Base-by-base conservation (phyloP, 23 tunicate genomes). In the Trididemnum nubilum region DNA sequence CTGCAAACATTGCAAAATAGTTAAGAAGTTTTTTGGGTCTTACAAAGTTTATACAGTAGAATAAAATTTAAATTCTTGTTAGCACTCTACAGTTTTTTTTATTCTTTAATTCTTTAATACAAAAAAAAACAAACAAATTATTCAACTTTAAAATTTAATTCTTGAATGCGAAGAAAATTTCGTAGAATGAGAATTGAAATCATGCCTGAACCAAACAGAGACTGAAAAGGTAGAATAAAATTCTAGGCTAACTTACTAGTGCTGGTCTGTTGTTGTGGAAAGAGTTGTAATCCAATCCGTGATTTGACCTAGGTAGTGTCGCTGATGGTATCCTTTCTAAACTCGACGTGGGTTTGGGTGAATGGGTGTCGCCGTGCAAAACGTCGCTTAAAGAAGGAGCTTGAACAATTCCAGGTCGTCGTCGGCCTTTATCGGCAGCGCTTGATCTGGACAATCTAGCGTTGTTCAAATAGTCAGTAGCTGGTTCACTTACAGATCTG, bases 361-460 rank as follows among this genome's bases (percentile, higher is more conserved):
- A 69, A 33, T 7, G 5, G 27, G 9, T 5, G 59, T 39, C 29
- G 29, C 67, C 67, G 2, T 21, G 58, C 28, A 73, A 38, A 2
- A 73, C 78, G 29, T 73, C 78, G 28, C n/a, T 49, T 18, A 91
- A 64, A 5, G 95, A 74, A 3, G 95, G 95, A 15, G 90, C 90
- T 61, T 85, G 84, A 33, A 91, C 80, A 34, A 82, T 85, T 9
- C 90, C 97, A 39, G 87, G 40, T 29, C 97, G 39, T 2, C 97
- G 66, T n/a, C n/a, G n/a, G n/a, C n/a, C n/a, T n/a, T n/a, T n/a
- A n/a, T n/a, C n/a, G n/a, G n/a, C n/a, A 36, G 75, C 69, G 2
- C 58, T 24, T 32, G 3, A 52, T 12, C 52, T 19, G 5, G 50
- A 24, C 35, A 30, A 38, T 39, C 66, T 35, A 15, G 79, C 65